Evolutionary conservation across 2,888 invertebrate species (phyloP).

Genomic region (Chrysomela aeneicollis): DNA sequence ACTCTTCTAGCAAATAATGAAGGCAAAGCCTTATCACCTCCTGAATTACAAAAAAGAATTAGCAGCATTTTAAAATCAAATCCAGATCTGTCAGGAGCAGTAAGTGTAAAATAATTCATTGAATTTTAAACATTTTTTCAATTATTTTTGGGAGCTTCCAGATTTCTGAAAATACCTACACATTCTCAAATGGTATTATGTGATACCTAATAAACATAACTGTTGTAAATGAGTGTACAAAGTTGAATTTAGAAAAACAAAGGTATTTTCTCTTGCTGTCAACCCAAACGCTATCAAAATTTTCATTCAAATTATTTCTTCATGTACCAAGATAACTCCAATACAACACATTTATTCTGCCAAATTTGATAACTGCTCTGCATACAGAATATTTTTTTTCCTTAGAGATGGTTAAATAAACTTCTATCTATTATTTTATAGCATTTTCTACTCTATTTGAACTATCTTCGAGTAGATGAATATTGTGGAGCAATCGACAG

Average conservation of each 20-base stretch:
- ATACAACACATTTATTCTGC: no score
- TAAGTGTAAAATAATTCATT: conserved; percentile 61
- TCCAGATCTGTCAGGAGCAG: conserved; percentile 83
- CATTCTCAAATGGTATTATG: no score
- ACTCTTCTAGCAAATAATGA: conserved; percentile 83
- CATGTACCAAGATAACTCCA: no score
- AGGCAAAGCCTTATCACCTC: conserved; percentile 78
- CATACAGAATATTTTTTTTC: conserved; percentile 5
- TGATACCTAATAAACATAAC: no score
- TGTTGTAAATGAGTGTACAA: no score
- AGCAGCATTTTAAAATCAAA: conserved; percentile 77
- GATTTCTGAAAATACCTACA: no score
- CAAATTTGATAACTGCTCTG: no score
- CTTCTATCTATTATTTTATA: conserved; percentile 54
- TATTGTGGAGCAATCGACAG: conserved; percentile 84
- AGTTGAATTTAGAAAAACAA: no score
- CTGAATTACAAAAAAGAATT: conserved; percentile 78
- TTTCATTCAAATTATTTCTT: no score
- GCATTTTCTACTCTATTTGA: conserved; percentile 92
- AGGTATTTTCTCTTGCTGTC: no score
- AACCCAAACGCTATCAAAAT: no score
- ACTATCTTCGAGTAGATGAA: conserved; percentile 86
- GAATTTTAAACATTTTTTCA: neutral
- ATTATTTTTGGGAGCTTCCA: neutral
- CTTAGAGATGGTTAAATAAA: neutral